Conservation (phyloP, 2,888 invertebrate species). For the Acrobasis suavella region DNA sequence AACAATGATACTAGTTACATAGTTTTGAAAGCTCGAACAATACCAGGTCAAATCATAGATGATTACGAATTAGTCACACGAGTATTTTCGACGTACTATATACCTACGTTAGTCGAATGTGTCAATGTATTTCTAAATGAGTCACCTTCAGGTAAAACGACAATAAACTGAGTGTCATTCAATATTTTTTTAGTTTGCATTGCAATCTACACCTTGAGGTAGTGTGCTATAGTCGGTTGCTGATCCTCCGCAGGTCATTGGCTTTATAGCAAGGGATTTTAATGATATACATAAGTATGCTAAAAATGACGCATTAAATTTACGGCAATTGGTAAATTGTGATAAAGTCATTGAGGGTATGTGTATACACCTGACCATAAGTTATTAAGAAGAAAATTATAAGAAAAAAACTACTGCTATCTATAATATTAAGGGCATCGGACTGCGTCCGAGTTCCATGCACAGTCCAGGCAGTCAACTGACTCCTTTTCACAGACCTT, state of each 20-base stretch:
- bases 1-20: not conserved
- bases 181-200: constrained; percentile 6
- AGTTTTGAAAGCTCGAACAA: constrained; percentile 24
- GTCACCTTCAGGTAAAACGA: constrained; percentile 20
- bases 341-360: no score
- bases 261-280: not conserved
- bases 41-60: not conserved
- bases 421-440: no score
- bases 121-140: constrained; percentile 1
- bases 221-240: not conserved
- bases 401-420: no score
- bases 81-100: not conserved
- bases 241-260: constrained; percentile 3
- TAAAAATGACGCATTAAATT: not conserved
- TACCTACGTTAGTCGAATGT: not conserved
- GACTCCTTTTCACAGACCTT: no score
- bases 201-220: not conserved
- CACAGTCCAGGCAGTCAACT: no score
- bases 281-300: not conserved
- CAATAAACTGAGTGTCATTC: constrained; percentile 15
- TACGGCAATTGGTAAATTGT: no score
- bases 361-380: no score
- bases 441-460: no score
- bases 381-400: no score
- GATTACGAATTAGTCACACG: constrained; percentile 16